These are phyloP conservation scores for Apis mellifera DNA, from an alignment of 1,140 invertebrate genomes.

Conservation along the genomic window Amel_HAv3.1 CM009940.2:3276001-3276500, in stretches of 20 bases:
- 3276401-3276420: background rate
- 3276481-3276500: too few species aligned
- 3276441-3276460: too few species aligned
- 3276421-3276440: background rate
- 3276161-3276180: background rate
- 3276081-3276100: slow-evolving; percentile 4
- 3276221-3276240: background rate
- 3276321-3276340: background rate
- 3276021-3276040: background rate
- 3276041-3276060: background rate
- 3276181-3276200: background rate
- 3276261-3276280: background rate
- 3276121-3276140: background rate
- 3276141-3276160: background rate
- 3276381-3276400: slow-evolving; percentile 2
- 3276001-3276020: background rate
- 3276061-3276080: background rate
- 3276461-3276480: too few species aligned
- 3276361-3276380: background rate
- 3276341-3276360: background rate
- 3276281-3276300: background rate
- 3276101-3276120: background rate
- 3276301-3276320: background rate
- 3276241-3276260: background rate
- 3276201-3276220: background rate